Conservation (phyloP, 2,888 invertebrate genomes). For the Helobdella robusta region DNA sequence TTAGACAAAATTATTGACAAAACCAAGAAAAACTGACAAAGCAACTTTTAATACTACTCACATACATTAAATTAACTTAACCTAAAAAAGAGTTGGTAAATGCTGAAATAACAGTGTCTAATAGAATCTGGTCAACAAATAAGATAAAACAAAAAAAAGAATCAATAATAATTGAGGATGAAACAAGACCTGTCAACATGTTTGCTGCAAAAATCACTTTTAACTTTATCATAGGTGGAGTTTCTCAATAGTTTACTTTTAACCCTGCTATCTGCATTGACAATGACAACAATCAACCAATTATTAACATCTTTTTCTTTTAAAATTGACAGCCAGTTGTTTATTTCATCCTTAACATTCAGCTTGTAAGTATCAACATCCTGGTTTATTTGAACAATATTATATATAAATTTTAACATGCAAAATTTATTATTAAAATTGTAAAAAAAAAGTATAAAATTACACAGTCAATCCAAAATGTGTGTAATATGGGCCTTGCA, state of each 20-base stretch:
- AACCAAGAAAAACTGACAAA: too few relatives aligned
- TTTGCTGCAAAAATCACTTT: conserved; percentile 82
- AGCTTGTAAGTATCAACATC: conserved; percentile 84
- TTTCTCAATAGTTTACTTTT: conserved; percentile 81
- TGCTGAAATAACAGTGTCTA: too few relatives aligned
- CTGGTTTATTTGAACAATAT: conserved; percentile 52
- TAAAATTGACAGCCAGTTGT: conserved; percentile 72
- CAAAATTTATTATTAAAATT: not conserved
- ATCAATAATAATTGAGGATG: too few relatives aligned
- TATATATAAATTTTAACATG: not conserved
- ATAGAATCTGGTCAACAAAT: too few relatives aligned
- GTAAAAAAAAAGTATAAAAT: conserved; percentile 33
- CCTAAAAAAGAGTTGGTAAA: too few relatives aligned
- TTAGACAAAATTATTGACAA: too few relatives aligned
- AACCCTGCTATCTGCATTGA: conserved; percentile 73
- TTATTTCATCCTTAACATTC: conserved; percentile 76
- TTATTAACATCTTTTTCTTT: conserved; percentile 67
- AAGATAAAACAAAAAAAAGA: too few relatives aligned
- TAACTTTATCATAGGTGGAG: conserved; percentile 85
- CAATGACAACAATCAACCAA: conserved; percentile 87
- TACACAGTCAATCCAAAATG: conserved; percentile 92
- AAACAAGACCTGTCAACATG: conserved; percentile 68
- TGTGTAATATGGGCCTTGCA: conserved; percentile 80
- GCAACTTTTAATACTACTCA: too few relatives aligned
- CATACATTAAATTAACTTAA: too few relatives aligned